phyloP scores from a whole-genome alignment of 1,140 invertebrate species.

The Cydia splendana region DNA sequence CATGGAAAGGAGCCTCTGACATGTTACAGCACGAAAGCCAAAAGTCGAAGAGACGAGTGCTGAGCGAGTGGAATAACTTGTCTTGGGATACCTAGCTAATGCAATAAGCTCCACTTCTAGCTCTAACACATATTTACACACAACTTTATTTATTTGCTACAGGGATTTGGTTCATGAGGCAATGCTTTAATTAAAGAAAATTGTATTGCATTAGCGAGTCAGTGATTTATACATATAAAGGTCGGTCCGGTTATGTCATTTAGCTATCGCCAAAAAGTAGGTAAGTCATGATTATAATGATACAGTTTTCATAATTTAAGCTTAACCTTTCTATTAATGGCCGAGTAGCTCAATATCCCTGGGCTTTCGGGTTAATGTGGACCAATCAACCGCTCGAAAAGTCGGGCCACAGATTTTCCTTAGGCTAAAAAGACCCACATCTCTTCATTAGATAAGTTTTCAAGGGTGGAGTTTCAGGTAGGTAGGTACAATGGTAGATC shows the following conservation, averaged over 20 bases:
- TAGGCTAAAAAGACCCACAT: not conserved
- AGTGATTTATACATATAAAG: not conserved
- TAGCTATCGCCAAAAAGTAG: not conserved
- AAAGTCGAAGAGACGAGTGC: not conserved
- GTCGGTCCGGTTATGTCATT: not conserved
- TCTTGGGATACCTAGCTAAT: slow-evolving; percentile 29
- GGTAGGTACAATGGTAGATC: too few species aligned
- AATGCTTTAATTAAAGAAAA: slow-evolving; percentile 26
- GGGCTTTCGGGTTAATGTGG: too few species aligned
- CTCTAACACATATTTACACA: slow-evolving; percentile 27
- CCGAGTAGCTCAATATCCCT: too few species aligned
- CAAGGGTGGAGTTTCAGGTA: too few species aligned
- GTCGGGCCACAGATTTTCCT: not conserved
- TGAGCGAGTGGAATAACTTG: not conserved
- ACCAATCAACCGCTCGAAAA: not conserved
- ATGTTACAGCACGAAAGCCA: not conserved
- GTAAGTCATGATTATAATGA: too few species aligned
- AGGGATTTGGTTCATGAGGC: slow-evolving; percentile 23
- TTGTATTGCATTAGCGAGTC: slow-evolving; percentile 10
- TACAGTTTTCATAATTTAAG: too few species aligned
- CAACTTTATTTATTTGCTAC: slow-evolving; percentile 28
- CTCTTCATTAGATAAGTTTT: too few species aligned
- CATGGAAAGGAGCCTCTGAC: too few species aligned
- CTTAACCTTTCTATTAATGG: too few species aligned
- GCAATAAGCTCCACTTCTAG: slow-evolving; percentile 32